These are phyloP conservation scores for Zaprionus kolodkinae DNA, from an alignment of 1,140 invertebrate species.

Conservation along the genomic window DNA sequence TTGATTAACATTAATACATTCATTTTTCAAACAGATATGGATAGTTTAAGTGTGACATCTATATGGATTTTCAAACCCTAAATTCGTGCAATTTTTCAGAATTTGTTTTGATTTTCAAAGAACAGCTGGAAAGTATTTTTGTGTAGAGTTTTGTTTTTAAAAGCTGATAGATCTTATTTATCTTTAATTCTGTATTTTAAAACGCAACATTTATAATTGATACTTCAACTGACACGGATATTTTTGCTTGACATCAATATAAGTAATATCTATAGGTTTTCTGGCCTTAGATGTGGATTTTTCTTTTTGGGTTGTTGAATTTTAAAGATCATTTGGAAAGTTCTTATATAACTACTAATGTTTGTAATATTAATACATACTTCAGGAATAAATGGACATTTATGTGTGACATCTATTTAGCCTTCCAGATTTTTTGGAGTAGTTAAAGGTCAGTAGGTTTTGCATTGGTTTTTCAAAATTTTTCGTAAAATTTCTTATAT, in stretches of 20 bases:
- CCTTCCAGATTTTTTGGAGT: slow-evolving; percentile 1
- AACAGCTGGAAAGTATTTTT: too few relatives aligned
- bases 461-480: neutral
- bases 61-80: neutral
- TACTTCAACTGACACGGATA: neutral
- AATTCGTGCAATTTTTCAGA: too few relatives aligned
- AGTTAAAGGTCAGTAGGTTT: too few relatives aligned
- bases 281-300: neutral
- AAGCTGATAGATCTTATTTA: too few relatives aligned
- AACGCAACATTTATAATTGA: neutral
- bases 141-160: too few relatives aligned
- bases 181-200: neutral
- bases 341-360: neutral
- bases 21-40: neutral
- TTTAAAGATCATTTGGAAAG: neutral
- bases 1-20: neutral
- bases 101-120: too few relatives aligned
- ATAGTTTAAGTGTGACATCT: neutral
- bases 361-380: neutral
- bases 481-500: neutral
- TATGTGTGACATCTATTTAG: neutral
- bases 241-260: neutral
- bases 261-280: neutral
- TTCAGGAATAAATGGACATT: neutral
- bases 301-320: neutral